Base-by-base conservation (phyloP, 2,888 invertebrate genomes). In the Dicranocentrus wangi region DNA sequence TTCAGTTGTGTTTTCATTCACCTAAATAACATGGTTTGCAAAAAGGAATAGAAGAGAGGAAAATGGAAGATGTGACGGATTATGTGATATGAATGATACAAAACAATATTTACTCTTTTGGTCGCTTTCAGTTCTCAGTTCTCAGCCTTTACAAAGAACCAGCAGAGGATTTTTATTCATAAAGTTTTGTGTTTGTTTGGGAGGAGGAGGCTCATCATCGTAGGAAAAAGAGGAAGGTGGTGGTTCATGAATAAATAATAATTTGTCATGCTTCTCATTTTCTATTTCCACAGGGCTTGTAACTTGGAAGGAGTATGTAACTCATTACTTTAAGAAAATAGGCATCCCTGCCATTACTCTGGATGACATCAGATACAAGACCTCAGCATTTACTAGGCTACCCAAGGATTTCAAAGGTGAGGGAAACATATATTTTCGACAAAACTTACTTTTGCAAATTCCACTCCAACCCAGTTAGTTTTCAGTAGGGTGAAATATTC, bases 291-390 rank as follows among this genome's bases (percentile, higher is more conserved):
- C 86, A 92, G 92, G 92, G 13, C 90, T 92, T 63, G 91, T 95
- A 47, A 92, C 93, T 0, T 95, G 95, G 95, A 92, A 93, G 80
- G 95, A 95, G 88, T 95, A 94, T 87, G 93, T 94, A 88, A 90
- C 91, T 0, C 93, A 92, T 88, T 95, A 94, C 88, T 88, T 94
- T 65, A 90, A 92, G 80, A 92, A 93, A 39, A 92, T 93, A 83
- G 93, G 94, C 21, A 82, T 83, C 47, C 66, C 76, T 23, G 83
- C 78, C 8, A 69, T 77, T 7, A 83, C 84, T n/a, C 32, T 82
- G 42, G 83, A 84, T 21, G 81, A 77, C 55, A 68, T 84, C 5
- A 55, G 71, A 17, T 80, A 83, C 51, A 82, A 73, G 61, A 83
- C 69, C 55, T 72, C 79, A 51, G 65, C 70, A 17, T 83, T 82